Conservation (phyloP, 2,113 vertebrate genomes). For the Indicator indicator region DNA sequence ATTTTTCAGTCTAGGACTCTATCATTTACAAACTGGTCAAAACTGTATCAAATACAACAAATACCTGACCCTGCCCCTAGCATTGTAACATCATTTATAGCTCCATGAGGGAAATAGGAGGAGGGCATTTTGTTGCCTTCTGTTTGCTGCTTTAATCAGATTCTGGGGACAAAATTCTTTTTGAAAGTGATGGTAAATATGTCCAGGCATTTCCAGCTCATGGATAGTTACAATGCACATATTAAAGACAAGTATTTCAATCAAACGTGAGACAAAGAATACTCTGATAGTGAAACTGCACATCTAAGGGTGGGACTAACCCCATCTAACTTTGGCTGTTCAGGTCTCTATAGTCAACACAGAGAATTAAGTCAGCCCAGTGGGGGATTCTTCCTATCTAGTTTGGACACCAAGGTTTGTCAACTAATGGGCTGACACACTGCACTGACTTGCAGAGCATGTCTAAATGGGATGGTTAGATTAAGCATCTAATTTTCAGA, state of each 20-base stretch:
- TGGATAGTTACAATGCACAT: neutral
- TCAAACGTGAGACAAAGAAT: neutral
- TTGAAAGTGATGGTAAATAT: constrained; percentile 5
- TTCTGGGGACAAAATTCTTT: neutral
- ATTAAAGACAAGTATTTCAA: neutral
- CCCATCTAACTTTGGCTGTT: neutral
- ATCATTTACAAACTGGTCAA: constrained; percentile 27
- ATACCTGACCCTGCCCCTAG: neutral
- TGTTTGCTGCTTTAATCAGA: neutral
- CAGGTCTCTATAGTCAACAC: neutral
- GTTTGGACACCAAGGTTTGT: neutral
- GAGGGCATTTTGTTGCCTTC: neutral
- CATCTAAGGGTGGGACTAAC: neutral
- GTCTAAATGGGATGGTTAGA: neutral
- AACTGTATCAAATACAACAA: constrained; percentile 10
- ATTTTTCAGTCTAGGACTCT: neutral
- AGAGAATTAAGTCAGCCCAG: neutral
- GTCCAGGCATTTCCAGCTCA: neutral
- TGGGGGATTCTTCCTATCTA: neutral
- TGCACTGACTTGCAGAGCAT: neutral
- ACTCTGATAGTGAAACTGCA: neutral
- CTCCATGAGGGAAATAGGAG: neutral
- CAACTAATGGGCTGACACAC: neutral
- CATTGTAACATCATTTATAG: constrained; percentile 24
- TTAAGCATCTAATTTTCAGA: neutral